Evolutionary conservation across 2,797 vertebrate species (phyloP).

Genomic region (Enoplosus armatus): DNA sequence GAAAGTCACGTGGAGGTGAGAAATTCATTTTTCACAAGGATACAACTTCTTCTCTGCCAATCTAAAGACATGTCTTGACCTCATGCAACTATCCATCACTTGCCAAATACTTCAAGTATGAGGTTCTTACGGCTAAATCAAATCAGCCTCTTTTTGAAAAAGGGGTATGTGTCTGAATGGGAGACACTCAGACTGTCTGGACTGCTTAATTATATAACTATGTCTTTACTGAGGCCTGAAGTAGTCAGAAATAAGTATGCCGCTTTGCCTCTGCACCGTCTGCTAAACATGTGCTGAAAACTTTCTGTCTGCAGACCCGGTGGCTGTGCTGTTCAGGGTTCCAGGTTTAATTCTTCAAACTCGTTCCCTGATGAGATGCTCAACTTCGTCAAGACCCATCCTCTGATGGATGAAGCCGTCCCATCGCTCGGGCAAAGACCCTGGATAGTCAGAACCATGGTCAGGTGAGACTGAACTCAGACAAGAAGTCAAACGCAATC

Average conservation of each 20-base stretch:
- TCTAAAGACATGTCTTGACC: conserved; percentile 14
- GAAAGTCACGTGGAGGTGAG: not conserved
- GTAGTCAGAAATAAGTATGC: conserved; percentile 14
- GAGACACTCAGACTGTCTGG: conserved; percentile 47
- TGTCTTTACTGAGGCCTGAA: conserved; percentile 17
- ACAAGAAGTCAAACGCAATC: not conserved
- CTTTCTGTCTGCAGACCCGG: conserved; percentile 87
- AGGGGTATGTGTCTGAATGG: conserved; percentile 12
- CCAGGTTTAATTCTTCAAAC: conserved; percentile 93
- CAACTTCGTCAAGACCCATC: conserved; percentile 96
- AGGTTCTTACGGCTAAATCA: conserved; percentile 19
- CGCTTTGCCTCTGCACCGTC: not conserved
- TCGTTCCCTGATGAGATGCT: conserved; percentile 96
- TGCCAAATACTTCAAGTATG: conserved; percentile 1
- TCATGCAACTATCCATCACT: not conserved
- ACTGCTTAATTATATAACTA: conserved; percentile 40
- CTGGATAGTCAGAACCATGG: conserved; percentile 95
- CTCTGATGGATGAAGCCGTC: conserved; percentile 95
- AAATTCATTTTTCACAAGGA: conserved; percentile 29
- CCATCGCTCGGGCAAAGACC: conserved; percentile 91
- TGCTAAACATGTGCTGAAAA: conserved; percentile 25
- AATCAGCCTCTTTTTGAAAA: conserved; percentile 25
- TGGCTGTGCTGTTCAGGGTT: conserved; percentile 90
- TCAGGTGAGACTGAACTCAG: conserved; percentile 84
- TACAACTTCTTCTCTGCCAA: not conserved